Evolutionary conservation across 2,888 invertebrate species (phyloP).

Genomic region (Troglohyphantes excavatus): DNA sequence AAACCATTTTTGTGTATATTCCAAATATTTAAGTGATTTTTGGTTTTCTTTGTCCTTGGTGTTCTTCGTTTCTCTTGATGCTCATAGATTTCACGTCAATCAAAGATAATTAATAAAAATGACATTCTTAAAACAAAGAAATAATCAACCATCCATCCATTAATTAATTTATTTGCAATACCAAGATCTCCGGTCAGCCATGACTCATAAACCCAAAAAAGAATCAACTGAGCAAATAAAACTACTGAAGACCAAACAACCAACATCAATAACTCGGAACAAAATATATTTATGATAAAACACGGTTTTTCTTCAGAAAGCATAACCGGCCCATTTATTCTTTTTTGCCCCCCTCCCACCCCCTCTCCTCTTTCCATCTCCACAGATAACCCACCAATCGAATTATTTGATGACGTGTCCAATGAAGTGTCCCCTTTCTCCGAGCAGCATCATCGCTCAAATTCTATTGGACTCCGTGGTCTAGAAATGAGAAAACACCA

Average conservation of each 20-base stretch:
- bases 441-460: slow-evolving; percentile 54
- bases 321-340: slow-evolving; percentile 1
- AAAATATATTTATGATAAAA: slow-evolving; percentile 1
- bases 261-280: background rate
- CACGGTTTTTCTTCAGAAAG: slow-evolving; percentile 2
- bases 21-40: no score
- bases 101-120: no score
- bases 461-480: slow-evolving; percentile 50
- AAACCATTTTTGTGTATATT: no score
- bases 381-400: slow-evolving; percentile 57
- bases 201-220: no score
- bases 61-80: no score
- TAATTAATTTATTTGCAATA: no score
- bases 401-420: slow-evolving; percentile 69
- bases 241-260: background rate
- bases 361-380: slow-evolving; percentile 17
- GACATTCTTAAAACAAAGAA: no score
- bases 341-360: background rate
- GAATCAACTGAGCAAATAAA: background rate
- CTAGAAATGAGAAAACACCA: slow-evolving; percentile 44
- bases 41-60: no score
- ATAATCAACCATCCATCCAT: no score
- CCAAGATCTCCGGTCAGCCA: no score
- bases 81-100: no score
- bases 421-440: slow-evolving; percentile 54